Evolutionary conservation across 2,797 vertebrate species (phyloP), one percentile per base, ranked within the genome.

Genomic region (Myotis myotis): DNA sequence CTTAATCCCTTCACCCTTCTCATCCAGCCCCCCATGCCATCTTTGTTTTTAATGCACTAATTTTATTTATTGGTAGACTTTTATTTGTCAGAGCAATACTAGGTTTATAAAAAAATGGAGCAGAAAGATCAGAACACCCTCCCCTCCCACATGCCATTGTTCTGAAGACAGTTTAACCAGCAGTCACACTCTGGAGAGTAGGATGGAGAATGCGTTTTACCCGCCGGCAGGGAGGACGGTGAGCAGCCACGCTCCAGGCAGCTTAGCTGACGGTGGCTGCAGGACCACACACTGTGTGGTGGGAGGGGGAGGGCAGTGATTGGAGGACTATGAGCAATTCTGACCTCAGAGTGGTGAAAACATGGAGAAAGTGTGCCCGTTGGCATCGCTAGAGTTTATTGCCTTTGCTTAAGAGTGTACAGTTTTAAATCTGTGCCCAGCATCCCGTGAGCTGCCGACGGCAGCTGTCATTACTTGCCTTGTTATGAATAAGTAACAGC

Each of bases 261-360:
- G 30, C 28, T 8, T 0, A 0, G 38, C 20, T 7, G 64, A 57
- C 13, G 12, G 60, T 11, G 78, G 9, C 16, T 2, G 33, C 8
- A 9, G 15, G 44, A 25, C 16, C 0, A 0, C 23, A 13, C 41
- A 1, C 3, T 2, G 53, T 19, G 8, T 1, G 3, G 30, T 0
- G 2, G 55, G 30, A 62, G 30, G 6, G 17, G 33, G 8, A 70
- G 49, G 38, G 38, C 41, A 68, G 38, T 38, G 80, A n/a, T 9
- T 1, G 30, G 5, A 30, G 22, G 36, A 17, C 72, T 53, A 0
- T 9, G 17, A 84, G 41, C 62, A 68, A 25, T 3, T 6, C 38
- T 17, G 19, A 66, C 28, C n/a, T 75, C 38, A 55, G 64, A 68
- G 76, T 53, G 17, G 23, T n/a, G 30, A 33, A 23, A 20, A 44